A percentile compares a stretch with the other conserved stretches of the same genome.
phyloP scores from a whole-genome alignment of 2,113 vertebrate genomes.

The Opisthocomus hoazin region DNA sequence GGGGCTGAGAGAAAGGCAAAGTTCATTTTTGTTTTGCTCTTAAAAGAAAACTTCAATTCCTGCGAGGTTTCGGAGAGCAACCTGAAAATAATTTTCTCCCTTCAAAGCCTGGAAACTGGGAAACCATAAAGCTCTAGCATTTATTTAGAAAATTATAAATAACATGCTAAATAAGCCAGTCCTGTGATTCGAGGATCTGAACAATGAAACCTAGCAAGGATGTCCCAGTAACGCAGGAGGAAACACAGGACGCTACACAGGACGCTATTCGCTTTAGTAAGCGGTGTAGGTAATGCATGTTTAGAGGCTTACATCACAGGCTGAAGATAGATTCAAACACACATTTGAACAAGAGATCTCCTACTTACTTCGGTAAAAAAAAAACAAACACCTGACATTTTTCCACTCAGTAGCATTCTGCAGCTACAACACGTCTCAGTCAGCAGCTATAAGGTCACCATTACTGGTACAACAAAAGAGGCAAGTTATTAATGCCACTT shows the following conservation, averaged over 20 bases:
- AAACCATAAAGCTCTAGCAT: neutral
- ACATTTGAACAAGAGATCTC: neutral
- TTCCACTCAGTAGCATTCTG: neutral
- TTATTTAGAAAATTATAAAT: neutral
- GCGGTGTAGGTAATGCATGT: neutral
- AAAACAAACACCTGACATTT: neutral
- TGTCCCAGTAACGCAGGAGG: neutral
- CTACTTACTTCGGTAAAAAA: neutral
- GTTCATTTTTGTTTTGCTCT: neutral
- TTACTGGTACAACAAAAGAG: neutral
- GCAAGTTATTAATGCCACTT: neutral
- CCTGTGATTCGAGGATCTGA: neutral
- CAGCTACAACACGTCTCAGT: neutral
- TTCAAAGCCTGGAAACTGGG: neutral
- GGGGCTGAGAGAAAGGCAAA: neutral
- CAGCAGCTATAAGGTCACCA: neutral
- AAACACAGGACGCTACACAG: accelerated
- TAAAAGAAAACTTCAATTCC: neutral
- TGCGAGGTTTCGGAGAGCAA: neutral
- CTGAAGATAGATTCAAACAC: neutral
- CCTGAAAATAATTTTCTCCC: neutral
- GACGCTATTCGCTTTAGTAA: neutral
- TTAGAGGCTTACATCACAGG: neutral
- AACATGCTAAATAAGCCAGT: neutral
- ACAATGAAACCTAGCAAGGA: neutral